Base-by-base conservation (phyloP, 2,797 vertebrate species). In the Setipinna tenuifilis region DNA sequence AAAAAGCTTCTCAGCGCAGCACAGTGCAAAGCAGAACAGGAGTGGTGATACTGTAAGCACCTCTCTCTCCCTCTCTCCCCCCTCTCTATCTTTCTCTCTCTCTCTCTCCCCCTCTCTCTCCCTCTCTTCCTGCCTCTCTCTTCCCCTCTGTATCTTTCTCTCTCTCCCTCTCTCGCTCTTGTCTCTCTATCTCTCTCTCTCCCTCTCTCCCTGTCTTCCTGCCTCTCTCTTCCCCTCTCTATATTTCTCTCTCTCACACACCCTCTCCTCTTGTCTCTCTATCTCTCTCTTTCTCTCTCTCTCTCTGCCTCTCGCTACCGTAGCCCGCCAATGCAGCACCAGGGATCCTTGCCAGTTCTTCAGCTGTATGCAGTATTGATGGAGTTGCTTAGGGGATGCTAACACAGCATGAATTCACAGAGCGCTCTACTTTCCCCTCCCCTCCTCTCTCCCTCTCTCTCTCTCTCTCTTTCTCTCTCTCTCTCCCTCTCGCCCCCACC, bases 281-380 rank as follows among this genome's bases (percentile, higher is more conserved):
- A 88, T 90, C 87, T 92, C 88, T 90, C 85, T 89, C 89, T 90
- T 87, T 83, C 88, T 89, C 88, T 92, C 90, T 90, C 87, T 90
- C 89, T 90, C 87, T 62, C 87, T 88, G 2, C 17, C 82, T 50
- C n/a, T 35, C 83, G 21, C n/a, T 90, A 87, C 65, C 54, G 68
- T 82, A 91, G 92, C 85, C 89, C 87, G 91, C 90, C 87, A 82
- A 91, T 94, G 95, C 95, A 95, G 94, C 93, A 91, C 90, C 85
- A 89, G 90, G 92, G 92, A 94, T 88, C 93, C 92, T 88, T 93
- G 95, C 95, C 95, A 95, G 95, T 90, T 94, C 89, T 93, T 92
- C 94, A 94, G 95, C 95, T 95, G 95, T 95, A 94, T 95, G 95
- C 96, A 94, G 96, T 95, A 96, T 96, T 96, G 96, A 96, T 96